Evolutionary conservation across 2,113 vertebrate species (phyloP).

Genomic region (Otis tarda): DNA sequence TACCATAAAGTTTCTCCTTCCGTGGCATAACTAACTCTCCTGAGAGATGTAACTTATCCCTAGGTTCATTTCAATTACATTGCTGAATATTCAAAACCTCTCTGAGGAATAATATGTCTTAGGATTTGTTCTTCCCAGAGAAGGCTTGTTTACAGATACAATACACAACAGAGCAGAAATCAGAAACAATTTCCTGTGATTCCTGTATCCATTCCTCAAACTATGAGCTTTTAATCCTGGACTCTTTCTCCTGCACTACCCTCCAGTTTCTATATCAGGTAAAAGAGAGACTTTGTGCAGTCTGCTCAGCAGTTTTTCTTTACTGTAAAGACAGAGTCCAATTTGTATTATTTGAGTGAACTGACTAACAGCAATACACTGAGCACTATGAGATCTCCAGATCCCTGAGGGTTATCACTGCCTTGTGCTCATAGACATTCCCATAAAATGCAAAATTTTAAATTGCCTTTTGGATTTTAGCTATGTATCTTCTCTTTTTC

Average conservation of each 20-base stretch:
- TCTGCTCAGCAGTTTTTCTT: background rate
- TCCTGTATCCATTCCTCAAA: background rate
- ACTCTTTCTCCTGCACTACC: background rate
- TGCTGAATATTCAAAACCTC: background rate
- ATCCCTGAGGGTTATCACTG: background rate
- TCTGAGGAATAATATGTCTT: background rate
- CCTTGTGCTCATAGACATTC: background rate
- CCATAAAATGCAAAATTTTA: background rate
- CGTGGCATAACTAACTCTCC: background rate
- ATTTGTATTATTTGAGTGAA: background rate
- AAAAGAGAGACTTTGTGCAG: background rate
- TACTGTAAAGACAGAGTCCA: background rate
- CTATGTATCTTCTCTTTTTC: background rate
- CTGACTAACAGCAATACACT: background rate
- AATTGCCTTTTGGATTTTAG: background rate
- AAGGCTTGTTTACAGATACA: background rate
- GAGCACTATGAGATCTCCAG: background rate
- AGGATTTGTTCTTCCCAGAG: background rate
- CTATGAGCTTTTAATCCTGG: background rate
- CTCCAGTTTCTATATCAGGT: background rate
- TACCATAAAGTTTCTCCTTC: background rate
- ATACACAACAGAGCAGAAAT: background rate
- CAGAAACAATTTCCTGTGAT: background rate
- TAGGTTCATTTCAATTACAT: background rate
- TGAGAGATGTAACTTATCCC: background rate